Evolutionary conservation across 2,797 vertebrate species (phyloP).

Genomic region (Coregonus ussuriensis): DNA sequence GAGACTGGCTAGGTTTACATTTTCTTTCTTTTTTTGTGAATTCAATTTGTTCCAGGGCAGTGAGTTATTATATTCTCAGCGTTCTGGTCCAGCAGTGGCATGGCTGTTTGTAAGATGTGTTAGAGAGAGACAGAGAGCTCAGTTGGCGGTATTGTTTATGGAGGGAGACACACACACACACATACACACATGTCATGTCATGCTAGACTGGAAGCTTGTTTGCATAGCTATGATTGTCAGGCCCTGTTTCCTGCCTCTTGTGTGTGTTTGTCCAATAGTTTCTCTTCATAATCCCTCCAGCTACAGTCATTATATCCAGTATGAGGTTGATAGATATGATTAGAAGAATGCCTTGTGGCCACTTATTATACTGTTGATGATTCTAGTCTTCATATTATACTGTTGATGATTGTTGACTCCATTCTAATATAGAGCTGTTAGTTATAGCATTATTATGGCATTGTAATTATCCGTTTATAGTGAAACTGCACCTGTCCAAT

Average conservation of each 20-base stretch:
- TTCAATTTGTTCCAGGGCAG: slow-evolving; percentile 10
- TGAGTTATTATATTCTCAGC: slow-evolving; percentile 25
- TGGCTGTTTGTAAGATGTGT: not conserved
- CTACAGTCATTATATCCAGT: not conserved
- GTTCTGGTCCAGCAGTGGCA: slow-evolving; percentile 13
- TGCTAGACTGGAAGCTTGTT: not conserved
- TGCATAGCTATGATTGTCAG: not conserved
- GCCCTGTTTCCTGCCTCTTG: not conserved
- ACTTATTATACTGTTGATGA: too few relatives aligned
- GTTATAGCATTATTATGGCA: too few relatives aligned
- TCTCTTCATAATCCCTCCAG: not conserved
- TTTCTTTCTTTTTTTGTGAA: slow-evolving; percentile 9
- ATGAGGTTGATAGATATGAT: not conserved
- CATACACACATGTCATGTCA: not conserved
- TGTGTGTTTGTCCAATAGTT: not conserved
- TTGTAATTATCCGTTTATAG: too few relatives aligned
- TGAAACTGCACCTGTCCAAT: too few relatives aligned
- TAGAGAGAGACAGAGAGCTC: slow-evolving; percentile 14
- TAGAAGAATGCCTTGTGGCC: too few relatives aligned
- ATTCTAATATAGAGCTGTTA: too few relatives aligned
- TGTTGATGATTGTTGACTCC: too few relatives aligned
- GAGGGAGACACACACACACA: not conserved
- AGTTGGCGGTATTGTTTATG: not conserved
- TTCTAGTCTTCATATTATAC: too few relatives aligned
- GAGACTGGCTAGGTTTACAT: not conserved